Evolutionary conservation across 1,140 invertebrate genomes (phyloP), one percentile per base, ranked within the genome.

Genomic region (Micrasema minimum): DNA sequence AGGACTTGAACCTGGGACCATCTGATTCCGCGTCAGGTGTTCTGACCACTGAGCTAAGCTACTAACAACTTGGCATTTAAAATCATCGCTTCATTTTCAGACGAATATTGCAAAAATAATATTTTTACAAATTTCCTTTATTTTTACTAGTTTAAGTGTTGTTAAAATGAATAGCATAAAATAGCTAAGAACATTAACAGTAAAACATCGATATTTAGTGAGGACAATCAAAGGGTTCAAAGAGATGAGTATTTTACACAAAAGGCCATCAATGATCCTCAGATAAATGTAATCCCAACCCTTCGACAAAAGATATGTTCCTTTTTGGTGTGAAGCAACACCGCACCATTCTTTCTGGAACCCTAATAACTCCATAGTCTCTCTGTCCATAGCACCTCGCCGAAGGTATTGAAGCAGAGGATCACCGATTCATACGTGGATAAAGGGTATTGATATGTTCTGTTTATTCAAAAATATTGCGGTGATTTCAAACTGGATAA

Each of bases 211-310:
- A 20, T 48, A 48, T 48, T 48, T 48, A 48, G 46, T 48, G 2
- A 20, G 46, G 9, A 48, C 2, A 20, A 22, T 48, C 46, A 22
- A 48, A 20, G 20, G 46, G 20, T 48, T 48, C 16, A 22, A 48
- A 48, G 46, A 53, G 50, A 26, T 53, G 26, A 20, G 55, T 59
- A n/a, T 20, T 41, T 59, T 22, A n/a, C 18, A 41, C 37, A 59
- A 38, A 59, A 16, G 10, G 55, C 12, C 55, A 59, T 38, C 37
- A 38, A 59, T 38, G 23, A 26, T 53, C 50, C 7, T 11, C 26
- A n/a, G 23, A 53, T 11, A 18, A 31, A 41, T 20, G 35, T 59
- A 41, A 41, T 59, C 26, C 35, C 35, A 38, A 20, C 55, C 55
- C 55, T 59, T 59, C 38, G 16, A 11, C 7, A 55, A 31, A 55